Conservation (phyloP, 2,797 vertebrate genomes). For the Sebastolobus altivelis region DNA sequence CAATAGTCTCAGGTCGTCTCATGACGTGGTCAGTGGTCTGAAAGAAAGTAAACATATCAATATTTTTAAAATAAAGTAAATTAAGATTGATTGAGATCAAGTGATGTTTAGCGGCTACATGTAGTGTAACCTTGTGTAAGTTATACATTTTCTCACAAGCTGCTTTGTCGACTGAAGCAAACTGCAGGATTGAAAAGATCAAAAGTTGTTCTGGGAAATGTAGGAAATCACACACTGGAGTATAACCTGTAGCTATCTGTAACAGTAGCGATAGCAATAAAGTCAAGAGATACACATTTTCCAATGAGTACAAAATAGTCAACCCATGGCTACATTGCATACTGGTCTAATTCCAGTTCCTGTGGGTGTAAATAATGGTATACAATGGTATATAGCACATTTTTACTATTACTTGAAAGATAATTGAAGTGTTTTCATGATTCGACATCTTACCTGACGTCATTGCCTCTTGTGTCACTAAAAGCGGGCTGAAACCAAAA, state of each 20-base stretch:
- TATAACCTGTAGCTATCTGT: background rate
- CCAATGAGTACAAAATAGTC: background rate
- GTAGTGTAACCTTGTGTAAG: background rate
- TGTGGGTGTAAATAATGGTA: background rate
- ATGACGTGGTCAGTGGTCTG: background rate
- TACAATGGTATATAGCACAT: no score
- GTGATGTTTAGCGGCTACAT: background rate
- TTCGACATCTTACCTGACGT: conserved; percentile 10
- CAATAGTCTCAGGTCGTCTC: background rate
- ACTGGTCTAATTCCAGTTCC: background rate
- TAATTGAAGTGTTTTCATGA: background rate
- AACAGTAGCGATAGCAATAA: background rate
- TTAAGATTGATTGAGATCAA: background rate
- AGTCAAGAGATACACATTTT: background rate
- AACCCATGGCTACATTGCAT: background rate
- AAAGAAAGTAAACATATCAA: background rate
- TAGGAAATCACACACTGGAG: background rate
- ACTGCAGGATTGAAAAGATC: background rate
- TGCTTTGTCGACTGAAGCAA: background rate
- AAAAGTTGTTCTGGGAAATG: conserved; percentile 8
- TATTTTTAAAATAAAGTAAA: background rate
- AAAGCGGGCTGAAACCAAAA: conserved; percentile 12
- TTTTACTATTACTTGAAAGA: background rate
- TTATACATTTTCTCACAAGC: background rate
- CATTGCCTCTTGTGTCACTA: background rate